phyloP scores from a whole-genome alignment of 2,888 invertebrate genomes.

The Lepidocyrtinus sp. region DNA sequence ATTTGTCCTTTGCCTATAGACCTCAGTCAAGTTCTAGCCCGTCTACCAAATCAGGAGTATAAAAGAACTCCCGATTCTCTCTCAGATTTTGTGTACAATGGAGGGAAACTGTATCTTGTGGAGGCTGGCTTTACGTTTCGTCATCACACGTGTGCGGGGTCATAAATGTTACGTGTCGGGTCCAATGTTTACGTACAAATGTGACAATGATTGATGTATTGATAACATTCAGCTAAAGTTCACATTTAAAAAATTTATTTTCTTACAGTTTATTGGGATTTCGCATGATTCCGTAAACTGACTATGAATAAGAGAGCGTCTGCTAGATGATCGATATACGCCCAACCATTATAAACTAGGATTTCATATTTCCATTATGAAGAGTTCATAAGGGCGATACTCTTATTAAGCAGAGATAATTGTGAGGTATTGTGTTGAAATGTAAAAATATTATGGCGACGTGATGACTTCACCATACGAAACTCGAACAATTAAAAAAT shows the following conservation, averaged over 20 bases:
- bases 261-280: too few relatives aligned
- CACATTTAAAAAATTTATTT: slow-evolving; percentile 9
- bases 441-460: not conserved
- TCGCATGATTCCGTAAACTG: too few relatives aligned
- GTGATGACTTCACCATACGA: not conserved
- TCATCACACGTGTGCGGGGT: not conserved
- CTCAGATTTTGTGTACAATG: not conserved
- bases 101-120: not conserved
- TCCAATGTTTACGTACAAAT: slow-evolving; percentile 21
- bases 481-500: slow-evolving; percentile 10
- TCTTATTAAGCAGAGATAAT: not conserved
- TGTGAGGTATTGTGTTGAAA: not conserved
- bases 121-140: not conserved
- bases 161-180: slow-evolving; percentile 2
- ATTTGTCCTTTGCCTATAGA: not conserved
- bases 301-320: too few relatives aligned
- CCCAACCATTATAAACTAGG: not conserved
- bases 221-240: slow-evolving; percentile 24
- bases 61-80: not conserved
- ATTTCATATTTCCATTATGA: slow-evolving; percentile 5
- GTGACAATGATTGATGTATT: slow-evolving; percentile 49
- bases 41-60: not conserved
- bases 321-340: not conserved
- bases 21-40: not conserved
- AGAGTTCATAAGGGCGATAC: not conserved